Evolutionary conservation across 2,888 invertebrate species (phyloP).

Genomic region (Aspidapion aeneum): DNA sequence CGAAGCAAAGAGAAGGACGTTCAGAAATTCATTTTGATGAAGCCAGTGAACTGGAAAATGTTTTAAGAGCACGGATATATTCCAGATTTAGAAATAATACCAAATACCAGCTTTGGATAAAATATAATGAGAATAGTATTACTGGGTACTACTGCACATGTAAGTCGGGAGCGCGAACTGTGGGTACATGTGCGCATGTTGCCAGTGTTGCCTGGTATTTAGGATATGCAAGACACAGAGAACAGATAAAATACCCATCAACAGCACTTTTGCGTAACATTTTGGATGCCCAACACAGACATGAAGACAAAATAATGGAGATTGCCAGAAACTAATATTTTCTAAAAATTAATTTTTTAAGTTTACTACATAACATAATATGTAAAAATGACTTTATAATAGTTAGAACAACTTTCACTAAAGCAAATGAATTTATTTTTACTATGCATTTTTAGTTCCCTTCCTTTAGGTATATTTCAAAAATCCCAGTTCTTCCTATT

Average conservation of each 20-base stretch:
- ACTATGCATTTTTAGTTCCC: too few species aligned
- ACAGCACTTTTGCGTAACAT: slow-evolving; percentile 4
- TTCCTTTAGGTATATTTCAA: too few species aligned
- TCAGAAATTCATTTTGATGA: neutral
- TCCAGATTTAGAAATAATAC: slow-evolving; percentile 8
- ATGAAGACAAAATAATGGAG: neutral
- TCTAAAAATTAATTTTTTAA: neutral
- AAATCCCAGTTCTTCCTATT: too few species aligned
- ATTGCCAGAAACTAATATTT: neutral
- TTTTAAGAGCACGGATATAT: neutral
- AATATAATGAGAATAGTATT: slow-evolving; percentile 2
- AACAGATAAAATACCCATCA: slow-evolving; percentile 4
- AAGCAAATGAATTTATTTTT: too few species aligned
- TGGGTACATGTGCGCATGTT: slow-evolving; percentile 14
- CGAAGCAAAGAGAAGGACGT: neutral
- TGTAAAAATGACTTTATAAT: too few species aligned
- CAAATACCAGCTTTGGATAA: slow-evolving; percentile 4
- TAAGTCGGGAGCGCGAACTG: slow-evolving; percentile 13
- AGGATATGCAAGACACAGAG: slow-evolving; percentile 9
- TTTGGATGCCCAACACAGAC: slow-evolving; percentile 2
- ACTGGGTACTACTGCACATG: slow-evolving; percentile 14
- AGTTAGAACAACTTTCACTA: too few species aligned
- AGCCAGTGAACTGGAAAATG: neutral
- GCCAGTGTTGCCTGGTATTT: slow-evolving; percentile 14
- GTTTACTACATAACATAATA: too few species aligned